phyloP scores from a whole-genome alignment of 2,888 invertebrate species.

The Drosophila meridionalis region DNA sequence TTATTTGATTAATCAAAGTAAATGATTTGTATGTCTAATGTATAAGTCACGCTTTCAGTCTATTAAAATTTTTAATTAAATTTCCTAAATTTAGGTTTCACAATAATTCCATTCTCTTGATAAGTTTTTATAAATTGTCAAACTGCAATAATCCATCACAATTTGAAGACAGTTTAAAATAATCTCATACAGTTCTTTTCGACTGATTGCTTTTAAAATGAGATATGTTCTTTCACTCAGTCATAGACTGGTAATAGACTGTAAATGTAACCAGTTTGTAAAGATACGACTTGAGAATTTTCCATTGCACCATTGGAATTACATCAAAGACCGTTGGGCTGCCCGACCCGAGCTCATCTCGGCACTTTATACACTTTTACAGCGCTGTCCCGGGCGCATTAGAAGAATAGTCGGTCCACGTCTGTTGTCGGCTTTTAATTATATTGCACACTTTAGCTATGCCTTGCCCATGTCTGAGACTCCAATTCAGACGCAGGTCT shows the following conservation, averaged over 20 bases:
- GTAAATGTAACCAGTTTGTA: conserved; percentile 4
- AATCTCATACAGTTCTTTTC: neutral
- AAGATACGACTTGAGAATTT: conserved; percentile 1
- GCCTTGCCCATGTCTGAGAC: conserved; percentile 52
- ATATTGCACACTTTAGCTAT: conserved; percentile 84
- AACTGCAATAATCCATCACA: too few relatives aligned
- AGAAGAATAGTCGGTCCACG: conserved; percentile 68
- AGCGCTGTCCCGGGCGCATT: conserved; percentile 69
- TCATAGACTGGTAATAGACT: conserved; percentile 2
- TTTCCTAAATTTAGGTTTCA: neutral
- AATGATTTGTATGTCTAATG: too few relatives aligned
- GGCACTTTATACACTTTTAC: conserved; percentile 73
- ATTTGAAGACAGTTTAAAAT: neutral
- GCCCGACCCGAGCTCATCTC: conserved; percentile 22
- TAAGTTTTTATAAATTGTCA: neutral
- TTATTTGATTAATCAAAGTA: too few relatives aligned
- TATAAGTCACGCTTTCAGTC: too few relatives aligned
- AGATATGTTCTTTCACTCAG: neutral
- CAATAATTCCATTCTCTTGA: neutral
- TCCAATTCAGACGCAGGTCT: conserved; percentile 33
- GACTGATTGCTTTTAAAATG: neutral
- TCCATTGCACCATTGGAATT: conserved; percentile 39
- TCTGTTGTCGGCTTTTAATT: conserved; percentile 83
- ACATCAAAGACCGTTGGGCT: conserved; percentile 70
- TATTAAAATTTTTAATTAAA: neutral